Evolutionary conservation across 2,797 vertebrate genomes (phyloP), one percentile per base, ranked within the genome.

Genomic region (Hephaestus fuliginosus): DNA sequence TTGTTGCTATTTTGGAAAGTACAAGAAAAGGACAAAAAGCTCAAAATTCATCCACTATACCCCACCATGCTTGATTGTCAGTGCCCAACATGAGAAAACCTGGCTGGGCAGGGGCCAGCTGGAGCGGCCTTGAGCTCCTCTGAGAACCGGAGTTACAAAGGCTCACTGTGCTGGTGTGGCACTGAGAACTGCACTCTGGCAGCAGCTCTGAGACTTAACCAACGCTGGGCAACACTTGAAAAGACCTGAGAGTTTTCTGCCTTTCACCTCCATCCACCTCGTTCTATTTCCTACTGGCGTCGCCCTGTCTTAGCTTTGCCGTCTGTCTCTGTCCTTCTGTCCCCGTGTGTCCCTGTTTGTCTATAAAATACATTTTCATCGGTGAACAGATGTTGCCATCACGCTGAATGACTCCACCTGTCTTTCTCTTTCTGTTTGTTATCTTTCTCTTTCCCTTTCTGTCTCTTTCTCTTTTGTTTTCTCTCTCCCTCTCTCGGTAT

Each of bases 141-240:
- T 83, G 88, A 91, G 90, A 85, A 78, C 70, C 89, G 20, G 36
- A 49, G 80, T 74, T 78, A 94, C 89, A 93, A 93, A 92, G 90
- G 64, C 86, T 83, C 76, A 90, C 85, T 93, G 93, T 94, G 90
- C 84, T 77, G 79, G 30, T 81, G 89, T 83, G 87, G 88, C 89
- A 88, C 82, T 62, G 78, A 83, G 84, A 87, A 52, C 83, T 48
- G 75, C 73, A 68, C 25, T 60, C 90, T 92, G 91, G 88, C 89
- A 91, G 85, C 66, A 30, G 75, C 80, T 87, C 87, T 84, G 80
- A 89, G 64, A 78, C 81, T 64, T 25, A 60, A 84, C 84, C 84
- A 78, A 70, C 48, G 64, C 83, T 67, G 86, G 91, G 86, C 86
- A 87, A 65, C 78, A 81, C 86, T 92, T 92, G 83, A 90, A 89